Conservation (phyloP, 2,888 invertebrate genomes). For the Parnassius smintheus region DNA sequence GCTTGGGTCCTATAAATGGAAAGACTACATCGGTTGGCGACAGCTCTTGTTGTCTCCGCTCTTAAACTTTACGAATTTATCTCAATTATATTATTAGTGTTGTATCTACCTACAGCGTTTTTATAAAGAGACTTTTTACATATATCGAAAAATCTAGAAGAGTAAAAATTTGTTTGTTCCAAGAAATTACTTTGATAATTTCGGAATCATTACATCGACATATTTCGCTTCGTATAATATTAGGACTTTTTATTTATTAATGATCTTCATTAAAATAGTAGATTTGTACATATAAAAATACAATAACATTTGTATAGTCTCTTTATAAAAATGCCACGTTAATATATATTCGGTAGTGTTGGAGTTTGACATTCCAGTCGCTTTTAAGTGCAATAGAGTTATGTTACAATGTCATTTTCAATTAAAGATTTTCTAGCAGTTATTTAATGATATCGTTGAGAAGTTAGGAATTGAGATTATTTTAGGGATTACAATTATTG, state of each 20-base stretch:
- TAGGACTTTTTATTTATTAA: too few relatives aligned
- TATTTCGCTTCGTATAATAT: too few relatives aligned
- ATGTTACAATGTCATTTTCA: constrained; percentile 51
- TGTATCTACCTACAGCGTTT: constrained; percentile 18
- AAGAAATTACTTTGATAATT: too few relatives aligned
- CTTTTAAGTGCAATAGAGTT: constrained; percentile 47
- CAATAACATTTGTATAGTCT: constrained; percentile 5
- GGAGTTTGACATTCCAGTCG: constrained; percentile 58
- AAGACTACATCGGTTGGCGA: constrained; percentile 86
- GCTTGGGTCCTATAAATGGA: constrained; percentile 86
- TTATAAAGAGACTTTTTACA: constrained; percentile 20
- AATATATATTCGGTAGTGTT: constrained; percentile 45
- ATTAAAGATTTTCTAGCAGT: constrained; percentile 9
- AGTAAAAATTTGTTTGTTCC: background rate
- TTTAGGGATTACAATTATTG: too few relatives aligned
- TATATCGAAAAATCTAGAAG: constrained; percentile 7
- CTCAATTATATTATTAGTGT: constrained; percentile 44
- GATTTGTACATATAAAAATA: background rate
- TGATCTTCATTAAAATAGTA: background rate
- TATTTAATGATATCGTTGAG: too few relatives aligned
- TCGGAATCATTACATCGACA: too few relatives aligned
- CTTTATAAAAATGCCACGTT: constrained; percentile 41
- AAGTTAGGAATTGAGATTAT: too few relatives aligned
- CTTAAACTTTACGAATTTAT: constrained; percentile 42
- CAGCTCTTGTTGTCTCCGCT: constrained; percentile 81